These are phyloP conservation scores for Chalcis sispes DNA, from an alignment of 2,888 invertebrate species.

Conservation along the genomic window DNA sequence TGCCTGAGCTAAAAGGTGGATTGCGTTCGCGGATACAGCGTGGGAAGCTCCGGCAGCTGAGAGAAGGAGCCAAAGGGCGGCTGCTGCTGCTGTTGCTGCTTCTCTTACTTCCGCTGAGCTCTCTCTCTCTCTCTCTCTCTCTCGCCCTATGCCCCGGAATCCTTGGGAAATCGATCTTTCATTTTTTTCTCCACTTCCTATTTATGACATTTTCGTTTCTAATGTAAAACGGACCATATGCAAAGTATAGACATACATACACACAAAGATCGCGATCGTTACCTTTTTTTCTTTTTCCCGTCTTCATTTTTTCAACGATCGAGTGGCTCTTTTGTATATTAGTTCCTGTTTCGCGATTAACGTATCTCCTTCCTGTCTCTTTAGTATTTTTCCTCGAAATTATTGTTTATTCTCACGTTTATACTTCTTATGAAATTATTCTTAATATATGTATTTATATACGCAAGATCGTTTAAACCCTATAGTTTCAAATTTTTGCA, in stretches of 20 bases:
- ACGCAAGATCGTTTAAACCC: no score
- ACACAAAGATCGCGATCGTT: not conserved
- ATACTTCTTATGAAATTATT: no score
- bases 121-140: slow-evolving; percentile 49
- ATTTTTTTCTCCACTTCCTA: slow-evolving; percentile 19
- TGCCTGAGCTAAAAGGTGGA: slow-evolving; percentile 62
- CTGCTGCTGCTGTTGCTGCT: slow-evolving; percentile 63
- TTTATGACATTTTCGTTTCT: slow-evolving; percentile 26
- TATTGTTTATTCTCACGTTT: no score
- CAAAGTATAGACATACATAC: slow-evolving; percentile 4
- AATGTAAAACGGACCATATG: slow-evolving; percentile 34
- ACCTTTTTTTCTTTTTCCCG: no score
- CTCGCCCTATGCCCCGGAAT: slow-evolving; percentile 51
- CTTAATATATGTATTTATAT: no score
- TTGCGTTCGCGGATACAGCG: slow-evolving; percentile 66
- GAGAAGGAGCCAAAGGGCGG: slow-evolving; percentile 56
- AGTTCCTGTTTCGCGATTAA: no score
- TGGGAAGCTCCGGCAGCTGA: slow-evolving; percentile 75
- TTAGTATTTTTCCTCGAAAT: no score
- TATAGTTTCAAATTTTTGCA: no score
- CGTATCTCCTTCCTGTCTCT: no score
- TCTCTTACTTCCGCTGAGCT: slow-evolving; percentile 63
- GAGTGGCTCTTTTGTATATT: not conserved
- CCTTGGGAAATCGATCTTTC: slow-evolving; percentile 54
- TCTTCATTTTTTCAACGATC: not conserved